Percentiles rank a stretch among this genome's conserved stretches.
Conservation (phyloP, 35 echinoderm and acorn worm species). For the Holothuria glaberrima region DNA sequence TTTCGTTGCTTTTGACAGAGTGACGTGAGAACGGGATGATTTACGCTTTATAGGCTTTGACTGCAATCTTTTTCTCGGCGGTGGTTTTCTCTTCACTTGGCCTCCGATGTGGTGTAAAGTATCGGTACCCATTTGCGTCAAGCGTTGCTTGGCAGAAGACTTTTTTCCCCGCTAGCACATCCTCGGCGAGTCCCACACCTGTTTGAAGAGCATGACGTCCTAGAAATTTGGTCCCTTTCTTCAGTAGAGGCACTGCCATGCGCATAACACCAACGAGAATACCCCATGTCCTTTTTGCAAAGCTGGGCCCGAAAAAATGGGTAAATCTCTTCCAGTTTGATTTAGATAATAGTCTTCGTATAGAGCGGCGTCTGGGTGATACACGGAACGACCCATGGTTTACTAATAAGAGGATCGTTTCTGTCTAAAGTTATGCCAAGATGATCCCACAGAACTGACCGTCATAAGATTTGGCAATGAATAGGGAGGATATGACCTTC, state of each 20-base stretch:
- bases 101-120: not conserved
- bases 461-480: no score
- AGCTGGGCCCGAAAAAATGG: not conserved
- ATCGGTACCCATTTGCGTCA: not conserved
- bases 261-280: not conserved
- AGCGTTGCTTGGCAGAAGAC: not conserved
- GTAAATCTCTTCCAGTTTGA: not conserved
- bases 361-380: no score
- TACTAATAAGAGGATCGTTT: no score
- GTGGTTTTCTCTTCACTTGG: not conserved
- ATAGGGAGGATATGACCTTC: no score
- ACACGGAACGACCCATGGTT: no score
- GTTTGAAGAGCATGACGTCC: conserved; percentile 19
- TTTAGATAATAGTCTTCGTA: not conserved
- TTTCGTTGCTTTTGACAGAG: not conserved
- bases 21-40: not conserved
- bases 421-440: no score
- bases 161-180: conserved; percentile 1
- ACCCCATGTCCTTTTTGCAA: not conserved
- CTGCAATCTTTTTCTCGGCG: not conserved
- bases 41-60: not conserved
- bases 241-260: not conserved
- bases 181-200: not conserved
- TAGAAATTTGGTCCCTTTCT: not conserved
- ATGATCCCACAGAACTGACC: no score